Conservation (phyloP, 2,113 vertebrate genomes). For the Tetraodon nigroviridis region DNA sequence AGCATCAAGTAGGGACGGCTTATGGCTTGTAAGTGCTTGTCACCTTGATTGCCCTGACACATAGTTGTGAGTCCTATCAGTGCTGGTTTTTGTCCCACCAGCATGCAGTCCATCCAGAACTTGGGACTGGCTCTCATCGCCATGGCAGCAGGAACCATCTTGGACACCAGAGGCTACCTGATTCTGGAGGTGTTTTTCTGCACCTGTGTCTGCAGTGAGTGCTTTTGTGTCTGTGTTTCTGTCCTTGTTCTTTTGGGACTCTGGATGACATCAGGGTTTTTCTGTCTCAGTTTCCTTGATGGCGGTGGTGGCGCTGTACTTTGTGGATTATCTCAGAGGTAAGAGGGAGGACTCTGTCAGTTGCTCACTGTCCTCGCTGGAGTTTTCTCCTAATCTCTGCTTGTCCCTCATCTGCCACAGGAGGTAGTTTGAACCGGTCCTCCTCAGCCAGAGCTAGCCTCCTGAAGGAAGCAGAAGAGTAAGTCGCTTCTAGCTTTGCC, state of each 20-base stretch:
- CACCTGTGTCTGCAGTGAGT: slow-evolving; percentile 89
- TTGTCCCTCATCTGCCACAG: slow-evolving; percentile 64
- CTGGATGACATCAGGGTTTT: slow-evolving; percentile 4
- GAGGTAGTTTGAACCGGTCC: slow-evolving; percentile 88
- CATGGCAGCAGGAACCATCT: slow-evolving; percentile 84
- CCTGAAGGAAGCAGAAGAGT: slow-evolving; percentile 77
- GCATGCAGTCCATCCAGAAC: slow-evolving; percentile 99
- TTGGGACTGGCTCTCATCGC: slow-evolving; percentile 88
- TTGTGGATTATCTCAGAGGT: slow-evolving; percentile 85
- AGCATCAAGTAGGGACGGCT: slow-evolving; percentile 93
- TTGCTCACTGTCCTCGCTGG: background rate
- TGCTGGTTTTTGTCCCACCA: slow-evolving; percentile 33
- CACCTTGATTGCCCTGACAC: background rate
- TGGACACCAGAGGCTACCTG: slow-evolving; percentile 87
- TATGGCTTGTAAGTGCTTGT: slow-evolving; percentile 88
- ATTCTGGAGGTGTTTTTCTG: slow-evolving; percentile 96
- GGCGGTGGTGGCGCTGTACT: slow-evolving; percentile 83
- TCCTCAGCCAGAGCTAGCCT: slow-evolving; percentile 79
- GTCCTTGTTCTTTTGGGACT: background rate
- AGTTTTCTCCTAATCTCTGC: background rate
- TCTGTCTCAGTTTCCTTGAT: slow-evolving; percentile 81
- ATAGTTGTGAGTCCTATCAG: background rate
- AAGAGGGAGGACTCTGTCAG: slow-evolving; percentile 22
- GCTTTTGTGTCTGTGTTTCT: slow-evolving; percentile 7
- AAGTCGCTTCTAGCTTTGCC: slow-evolving; percentile 58